Evolutionary conservation across 2,113 vertebrate genomes (phyloP), one percentile per base, ranked within the genome.

Genomic region (Thamnophis sirtalis): DNA sequence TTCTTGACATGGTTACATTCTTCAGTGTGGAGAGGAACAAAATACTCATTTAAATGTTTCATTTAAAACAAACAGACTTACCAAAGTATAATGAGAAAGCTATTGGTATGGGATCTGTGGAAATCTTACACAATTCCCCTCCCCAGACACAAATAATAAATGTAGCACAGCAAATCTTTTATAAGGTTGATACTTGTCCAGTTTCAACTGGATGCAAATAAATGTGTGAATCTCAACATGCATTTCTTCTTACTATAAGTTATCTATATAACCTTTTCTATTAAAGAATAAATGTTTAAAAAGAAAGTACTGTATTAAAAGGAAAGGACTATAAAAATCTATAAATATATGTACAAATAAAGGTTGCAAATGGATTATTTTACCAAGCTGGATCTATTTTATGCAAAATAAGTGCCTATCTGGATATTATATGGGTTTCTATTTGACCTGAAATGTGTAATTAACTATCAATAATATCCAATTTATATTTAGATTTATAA

Each of bases 1-100:
- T 91, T 94, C 89, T 58, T 90, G 86, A 94, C 28, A 92, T n/a
- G 38, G 92, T 93, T 90, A 93, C 91, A 85, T 96, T 96, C 94
- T 95, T 91, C 50, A 90, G 49, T 93, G 80, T 80, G 33, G 33
- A 21, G 33, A 43, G 48, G 93, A 88, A 5, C 43, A 91, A 58
- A 93, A 90, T 92, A 91, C 91, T 0, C 28, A n/a, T n/a, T n/a
- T n/a, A n/a, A n/a, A n/a, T 91, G 56, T 19, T 92, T 93, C 93
- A 94, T 95, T 96, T 95, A 92, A n/a, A 90, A 28, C 2, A 84
- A 87, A 49, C n/a, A 89, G 54, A 28, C 51, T 93, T 50, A 91
- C 38, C 89, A 86, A 92, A 19, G 15, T 21, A 48, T 95, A 9
- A 49, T 43, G 11, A 9, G 54, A 84, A 92, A 73, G 10, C 56